Base-by-base conservation (phyloP, 2,113 vertebrate genomes). In the Chaetodon trifascialis region DNA sequence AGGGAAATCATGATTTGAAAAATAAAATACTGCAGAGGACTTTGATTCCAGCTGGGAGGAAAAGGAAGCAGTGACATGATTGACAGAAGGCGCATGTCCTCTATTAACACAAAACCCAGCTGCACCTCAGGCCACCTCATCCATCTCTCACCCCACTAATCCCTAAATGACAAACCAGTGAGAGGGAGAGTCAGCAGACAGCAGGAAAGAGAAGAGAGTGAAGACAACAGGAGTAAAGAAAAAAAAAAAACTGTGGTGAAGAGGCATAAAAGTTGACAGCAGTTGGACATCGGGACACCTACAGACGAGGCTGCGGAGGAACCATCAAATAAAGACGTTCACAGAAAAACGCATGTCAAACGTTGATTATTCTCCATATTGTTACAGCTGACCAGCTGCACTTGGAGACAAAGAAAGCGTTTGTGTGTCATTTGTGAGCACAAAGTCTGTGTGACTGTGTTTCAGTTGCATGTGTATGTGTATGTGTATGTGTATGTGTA, bases 81-180 rank as follows among this genome's bases (percentile, higher is more conserved):
- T 90, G 87, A 85, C 86, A 83, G 79, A 58, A 67, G 84, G 69
- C 86, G 85, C 86, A 66, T 34, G 65, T 88, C 81, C 51, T 76
- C 81, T 69, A 62, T 86, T 90, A 83, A 85, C 77, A 79, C 49
- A 66, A 70, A 83, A 79, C 34, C 54, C 69, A 79, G 59, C 51
- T 59, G 40, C 73, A 88, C 82, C 54, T 78, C 30, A 74, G 79
- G 74, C 77, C 55, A 46, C 69, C 60, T 85, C 82, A 82, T 82
- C 65, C 40, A 0, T 88, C 84, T 83, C 74, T 90, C 82, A 81
- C 62, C 49, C 36, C n/a, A 11, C 71, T 93, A 91, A 92, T 92
- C 90, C 83, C 55, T 89, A 85, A 86, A 90, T 83, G 89, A 90
- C 71, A 69, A 79, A 79, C 46, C 83, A 77, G 34, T 70, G 83